Evolutionary conservation across 2,888 invertebrate species (phyloP), one percentile per base, ranked within the genome.

Genomic region (Rotaria socialis): DNA sequence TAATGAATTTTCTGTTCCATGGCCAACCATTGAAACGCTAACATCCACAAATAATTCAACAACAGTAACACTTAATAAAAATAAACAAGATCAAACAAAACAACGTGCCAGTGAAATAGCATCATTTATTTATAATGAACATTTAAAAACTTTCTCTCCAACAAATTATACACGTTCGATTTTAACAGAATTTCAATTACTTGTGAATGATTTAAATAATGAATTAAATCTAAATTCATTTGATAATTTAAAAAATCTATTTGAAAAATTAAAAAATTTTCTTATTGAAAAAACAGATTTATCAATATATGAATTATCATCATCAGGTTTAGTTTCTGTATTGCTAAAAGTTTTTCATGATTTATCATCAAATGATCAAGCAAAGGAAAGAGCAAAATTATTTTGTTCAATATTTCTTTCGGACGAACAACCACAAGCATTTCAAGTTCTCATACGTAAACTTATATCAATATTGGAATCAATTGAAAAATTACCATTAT

Each of bases 261-360:
- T 67, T 41, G 24, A 75, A 16, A 50, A 85, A n/a, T 85, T 86
- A 74, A 86, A 85, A 58, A 11, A 80, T 8, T 80, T 85, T n/a
- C 43, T 86, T 10, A 43, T 47, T 35, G 80, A 86, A 27, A 84
- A 85, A 93, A 95, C 85, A 94, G 90, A 90, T 35, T 89, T 99
- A 14, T 98, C 98, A 47, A 96, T 97, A 0, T 99, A 96, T 91
- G 99, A 99, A 91, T 93, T 99, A 89, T 96, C 97, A 90, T 96
- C 96, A 84, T 97, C 96, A 11, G 97, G 97, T 0, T 93, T 98
- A 47, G 96, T 98, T 1, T 96, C 96, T 89, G 95, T 96, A 0
- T 92, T 99, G 87, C 93, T 96, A 11, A 94, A 90, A 87, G 43
- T 85, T 16, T 80, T 84, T 24, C 60, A n/a, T 41, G 24, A 55